Evolutionary conservation across 64 coral and sea anemone genomes (phyloP).

Genomic region (Exaiptasia diaphana): DNA sequence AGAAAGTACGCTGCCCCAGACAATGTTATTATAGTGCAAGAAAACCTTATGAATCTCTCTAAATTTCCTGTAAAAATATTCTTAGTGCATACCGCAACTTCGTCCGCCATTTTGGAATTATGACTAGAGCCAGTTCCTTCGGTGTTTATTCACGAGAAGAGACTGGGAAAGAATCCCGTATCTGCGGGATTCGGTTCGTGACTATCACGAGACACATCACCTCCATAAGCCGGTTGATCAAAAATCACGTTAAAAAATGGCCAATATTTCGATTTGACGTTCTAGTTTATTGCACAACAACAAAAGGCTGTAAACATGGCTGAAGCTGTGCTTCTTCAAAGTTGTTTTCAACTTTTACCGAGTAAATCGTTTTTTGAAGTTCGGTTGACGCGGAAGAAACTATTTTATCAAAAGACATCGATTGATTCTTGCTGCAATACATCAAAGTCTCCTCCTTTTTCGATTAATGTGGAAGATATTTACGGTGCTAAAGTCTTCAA

Average conservation of each 20-base stretch:
- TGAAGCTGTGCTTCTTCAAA: conserved; percentile 12
- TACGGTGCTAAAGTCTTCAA: conserved; percentile 71
- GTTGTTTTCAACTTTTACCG: conserved; percentile 25
- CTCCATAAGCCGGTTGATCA: too few relatives aligned
- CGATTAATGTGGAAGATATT: conserved; percentile 44
- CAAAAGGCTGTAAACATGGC: too few relatives aligned
- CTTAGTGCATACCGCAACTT: too few relatives aligned
- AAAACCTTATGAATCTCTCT: neutral
- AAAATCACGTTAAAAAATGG: too few relatives aligned
- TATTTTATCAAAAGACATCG: neutral
- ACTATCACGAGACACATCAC: too few relatives aligned
- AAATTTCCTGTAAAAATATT: neutral
- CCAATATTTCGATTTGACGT: too few relatives aligned
- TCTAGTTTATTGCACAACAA: too few relatives aligned
- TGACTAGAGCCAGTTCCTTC: too few relatives aligned
- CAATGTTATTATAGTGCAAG: neutral
- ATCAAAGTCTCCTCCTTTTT: neutral
- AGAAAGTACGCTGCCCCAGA: neutral
- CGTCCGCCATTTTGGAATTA: conserved; percentile 15
- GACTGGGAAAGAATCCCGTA: too few relatives aligned
- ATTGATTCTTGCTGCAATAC: neutral
- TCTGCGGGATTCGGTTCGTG: too few relatives aligned
- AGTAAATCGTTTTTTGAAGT: neutral
- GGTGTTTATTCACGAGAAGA: too few relatives aligned
- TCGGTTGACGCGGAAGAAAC: neutral